Conservation (phyloP, 2,113 vertebrate species). For the Rousettus leschenaultii region DNA sequence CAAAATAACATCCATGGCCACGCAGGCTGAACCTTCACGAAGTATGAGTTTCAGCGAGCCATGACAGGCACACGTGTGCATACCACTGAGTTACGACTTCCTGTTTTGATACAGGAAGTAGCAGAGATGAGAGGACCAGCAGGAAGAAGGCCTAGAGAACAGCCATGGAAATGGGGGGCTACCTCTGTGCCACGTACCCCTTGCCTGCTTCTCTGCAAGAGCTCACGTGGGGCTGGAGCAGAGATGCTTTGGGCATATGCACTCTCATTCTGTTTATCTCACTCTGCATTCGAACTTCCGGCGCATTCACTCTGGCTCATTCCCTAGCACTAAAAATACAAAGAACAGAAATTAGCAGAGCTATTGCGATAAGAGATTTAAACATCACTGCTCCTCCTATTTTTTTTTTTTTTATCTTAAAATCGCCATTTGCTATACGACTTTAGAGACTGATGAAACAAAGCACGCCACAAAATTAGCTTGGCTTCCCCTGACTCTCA, state of each 20-base stretch:
- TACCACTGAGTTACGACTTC: neutral
- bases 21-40: neutral
- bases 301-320: neutral
- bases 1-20: conserved; percentile 24
- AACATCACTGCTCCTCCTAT: neutral
- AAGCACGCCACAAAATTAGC: neutral
- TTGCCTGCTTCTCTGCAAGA: neutral
- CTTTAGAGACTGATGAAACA: neutral
- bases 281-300: neutral
- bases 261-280: neutral
- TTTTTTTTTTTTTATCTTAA: conserved; percentile 39
- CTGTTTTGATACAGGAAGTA: neutral
- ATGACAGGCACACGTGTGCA: neutral
- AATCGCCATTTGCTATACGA: neutral
- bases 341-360: neutral
- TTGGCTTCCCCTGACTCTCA: neutral
- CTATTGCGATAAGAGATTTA: neutral
- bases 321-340: neutral
- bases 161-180: neutral
- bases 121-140: neutral
- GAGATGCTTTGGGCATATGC: neutral
- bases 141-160: neutral
- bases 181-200: neutral
- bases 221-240: neutral
- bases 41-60: neutral